These are phyloP conservation scores for Globia sparganii DNA, from an alignment of 2,888 invertebrate genomes.

Conservation along the genomic window DNA sequence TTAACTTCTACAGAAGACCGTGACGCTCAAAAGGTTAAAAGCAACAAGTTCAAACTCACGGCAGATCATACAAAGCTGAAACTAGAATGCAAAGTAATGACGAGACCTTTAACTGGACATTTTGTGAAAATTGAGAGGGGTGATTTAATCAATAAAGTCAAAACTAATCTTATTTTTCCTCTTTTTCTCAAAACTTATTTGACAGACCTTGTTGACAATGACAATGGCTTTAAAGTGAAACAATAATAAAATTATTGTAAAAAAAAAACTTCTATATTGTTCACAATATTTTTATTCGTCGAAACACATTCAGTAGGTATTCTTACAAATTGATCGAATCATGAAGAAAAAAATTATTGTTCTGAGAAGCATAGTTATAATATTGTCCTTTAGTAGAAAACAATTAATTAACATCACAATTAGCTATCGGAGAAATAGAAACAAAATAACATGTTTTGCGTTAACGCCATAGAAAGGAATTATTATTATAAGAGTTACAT, in stretches of 20 bases:
- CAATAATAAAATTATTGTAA: background rate
- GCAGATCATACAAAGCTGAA: constrained; percentile 57
- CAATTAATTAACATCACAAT: background rate
- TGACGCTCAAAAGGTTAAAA: no score
- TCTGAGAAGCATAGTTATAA: constrained; percentile 50
- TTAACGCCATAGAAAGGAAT: background rate
- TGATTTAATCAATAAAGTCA: background rate
- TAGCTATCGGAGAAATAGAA: background rate
- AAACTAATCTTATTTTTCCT: background rate
- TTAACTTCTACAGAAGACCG: no score
- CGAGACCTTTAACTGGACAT: constrained; percentile 59
- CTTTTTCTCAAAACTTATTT: background rate
- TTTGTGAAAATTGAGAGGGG: constrained; percentile 37
- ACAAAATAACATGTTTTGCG: background rate
- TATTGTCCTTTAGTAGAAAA: constrained; percentile 51
- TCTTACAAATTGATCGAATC: constrained; percentile 61
- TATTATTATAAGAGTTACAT: no score
- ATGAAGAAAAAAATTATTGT: constrained; percentile 57
- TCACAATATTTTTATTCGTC: constrained; percentile 67
- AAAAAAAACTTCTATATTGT: constrained; percentile 24
- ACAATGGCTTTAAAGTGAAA: background rate
- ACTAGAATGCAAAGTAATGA: constrained; percentile 45
- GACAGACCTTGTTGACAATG: background rate
- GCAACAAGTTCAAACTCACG: constrained; percentile 53
- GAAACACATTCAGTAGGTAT: constrained; percentile 68